Conservation (phyloP, 2,888 invertebrate genomes). For the Crossocerus cetratus region DNA sequence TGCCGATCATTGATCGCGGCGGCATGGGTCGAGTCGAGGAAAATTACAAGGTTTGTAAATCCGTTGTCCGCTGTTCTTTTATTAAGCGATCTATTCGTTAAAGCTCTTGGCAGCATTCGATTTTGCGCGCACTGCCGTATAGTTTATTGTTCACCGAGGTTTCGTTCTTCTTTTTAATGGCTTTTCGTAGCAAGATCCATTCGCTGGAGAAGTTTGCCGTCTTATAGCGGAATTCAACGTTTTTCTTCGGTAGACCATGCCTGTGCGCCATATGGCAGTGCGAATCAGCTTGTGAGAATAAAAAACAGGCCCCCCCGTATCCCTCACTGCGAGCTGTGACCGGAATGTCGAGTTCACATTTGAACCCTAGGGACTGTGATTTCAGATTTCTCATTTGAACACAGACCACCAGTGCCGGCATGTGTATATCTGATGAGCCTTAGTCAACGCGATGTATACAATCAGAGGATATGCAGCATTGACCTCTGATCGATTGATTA, state of each 20-base stretch:
- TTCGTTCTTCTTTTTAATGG: constrained; percentile 34
- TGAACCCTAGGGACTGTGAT: no score
- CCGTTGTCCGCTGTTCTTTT: constrained; percentile 13
- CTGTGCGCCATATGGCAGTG: neutral
- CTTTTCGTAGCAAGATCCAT: constrained; percentile 30
- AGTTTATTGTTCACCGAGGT: constrained; percentile 9
- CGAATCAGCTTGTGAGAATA: no score
- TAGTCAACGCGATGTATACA: no score
- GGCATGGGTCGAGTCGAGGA: neutral
- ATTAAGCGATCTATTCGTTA: constrained; percentile 23
- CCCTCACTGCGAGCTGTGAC: no score
- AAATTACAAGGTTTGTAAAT: constrained; percentile 14
- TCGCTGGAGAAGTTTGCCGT: neutral
- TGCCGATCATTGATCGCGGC: neutral
- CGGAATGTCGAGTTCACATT: no score
- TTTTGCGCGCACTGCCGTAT: neutral
- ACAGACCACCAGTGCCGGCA: no score
- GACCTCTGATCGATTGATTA: no score
- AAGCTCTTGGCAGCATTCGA: neutral
- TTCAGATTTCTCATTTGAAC: no score
- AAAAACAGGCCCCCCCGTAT: no score
- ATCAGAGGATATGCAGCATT: no score
- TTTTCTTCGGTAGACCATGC: constrained; percentile 8
- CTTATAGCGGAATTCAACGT: neutral
- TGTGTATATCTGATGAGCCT: no score